Base-by-base conservation (phyloP, 1,140 invertebrate species). In the Aphelenchoides fujianensis region DNA sequence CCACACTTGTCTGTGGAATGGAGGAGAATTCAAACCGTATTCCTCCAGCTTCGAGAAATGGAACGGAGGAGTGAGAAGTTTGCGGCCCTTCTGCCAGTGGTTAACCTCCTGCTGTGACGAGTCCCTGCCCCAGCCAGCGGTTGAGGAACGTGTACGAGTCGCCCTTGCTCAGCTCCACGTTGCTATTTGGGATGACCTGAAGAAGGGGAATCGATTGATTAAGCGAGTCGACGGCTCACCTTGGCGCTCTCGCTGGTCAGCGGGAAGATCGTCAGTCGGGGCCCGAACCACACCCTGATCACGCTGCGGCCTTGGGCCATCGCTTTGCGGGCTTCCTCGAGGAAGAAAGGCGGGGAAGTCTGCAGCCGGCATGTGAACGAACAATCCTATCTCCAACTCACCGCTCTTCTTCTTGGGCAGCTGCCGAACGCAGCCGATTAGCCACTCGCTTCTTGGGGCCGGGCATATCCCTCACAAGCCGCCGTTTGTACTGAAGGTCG, bases 101-200 rank as follows among this genome's bases (percentile, higher is more conserved):
- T 59, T 31, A 9, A 59, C 23, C 23, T 9, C 19, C 57, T 23
- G 23, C 23, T 19, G 19, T 9, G 7, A 74, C 32, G 36, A 74
- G 41, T 3, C 76, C 71, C 2, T 78, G 23, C 19, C 72, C 72
- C 28, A 74, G 74, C 72, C 72, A 74, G 52, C 59, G 74, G 28
- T 28, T 3, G 12, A 71, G 73, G 35, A 78, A 74, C 12, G 52
- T 62, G 66, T 74, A 74, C 30, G 52, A 74, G 30, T 34, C 28
- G n/a, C 72, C 72, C 30, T 74, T 74, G 3, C 70, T 68, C 31
- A 74, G 19, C 36, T 74, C 72, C 16, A 73, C 70, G 35, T 31
- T 77, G 59, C 62, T 78, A 28, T 70, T 52, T 19, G 67, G 34
- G 7, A 59, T 59, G 23, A n/a, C n/a, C n/a, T n/a, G n/a, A n/a